Percentiles rank a stretch among this genome's conserved stretches.
Conservation (phyloP, 1,140 invertebrate genomes). For the Sitodiplosis mosellana region DNA sequence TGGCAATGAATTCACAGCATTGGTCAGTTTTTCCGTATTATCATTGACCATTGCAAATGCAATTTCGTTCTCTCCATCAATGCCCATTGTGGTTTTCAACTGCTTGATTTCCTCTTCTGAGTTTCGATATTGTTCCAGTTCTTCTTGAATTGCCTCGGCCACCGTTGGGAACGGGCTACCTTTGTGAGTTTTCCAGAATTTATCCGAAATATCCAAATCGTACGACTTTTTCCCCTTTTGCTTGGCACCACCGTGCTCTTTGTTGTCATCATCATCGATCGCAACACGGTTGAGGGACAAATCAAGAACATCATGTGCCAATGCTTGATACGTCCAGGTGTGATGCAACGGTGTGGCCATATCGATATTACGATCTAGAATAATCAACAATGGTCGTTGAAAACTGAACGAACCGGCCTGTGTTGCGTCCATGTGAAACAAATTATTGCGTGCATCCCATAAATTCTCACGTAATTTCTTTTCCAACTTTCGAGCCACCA, state of each 20-base stretch:
- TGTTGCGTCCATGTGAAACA: constrained; percentile 74
- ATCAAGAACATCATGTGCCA: constrained; percentile 89
- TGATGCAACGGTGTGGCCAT: constrained; percentile 96
- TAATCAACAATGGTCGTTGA: constrained; percentile 77
- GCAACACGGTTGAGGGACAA: constrained; percentile 74
- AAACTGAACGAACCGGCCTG: constrained; percentile 67
- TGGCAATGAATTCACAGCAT: constrained; percentile 86
- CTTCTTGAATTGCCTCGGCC: constrained; percentile 95
- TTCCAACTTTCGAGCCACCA: constrained; percentile 92
- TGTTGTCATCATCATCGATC: constrained; percentile 47
- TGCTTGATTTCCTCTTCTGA: constrained; percentile 95
- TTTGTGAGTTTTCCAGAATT: constrained; percentile 85
- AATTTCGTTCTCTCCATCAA: constrained; percentile 56
- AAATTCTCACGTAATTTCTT: constrained; percentile 95
- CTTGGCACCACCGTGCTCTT: constrained; percentile 31
- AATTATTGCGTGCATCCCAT: constrained; percentile 87
- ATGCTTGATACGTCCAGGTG: constrained; percentile 98
- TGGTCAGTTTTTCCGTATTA: constrained; percentile 85
- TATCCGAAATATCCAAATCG: constrained; percentile 75
- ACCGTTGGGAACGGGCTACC: constrained; percentile 94
- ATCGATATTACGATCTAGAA: constrained; percentile 90
- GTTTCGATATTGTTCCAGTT: constrained; percentile 80
- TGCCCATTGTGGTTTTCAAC: constrained; percentile 80
- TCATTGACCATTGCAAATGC: constrained; percentile 72
- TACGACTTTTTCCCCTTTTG: constrained; percentile 64